Evolutionary conservation across 1,140 invertebrate genomes (phyloP).

Genomic region (Drosophila obscura): DNA sequence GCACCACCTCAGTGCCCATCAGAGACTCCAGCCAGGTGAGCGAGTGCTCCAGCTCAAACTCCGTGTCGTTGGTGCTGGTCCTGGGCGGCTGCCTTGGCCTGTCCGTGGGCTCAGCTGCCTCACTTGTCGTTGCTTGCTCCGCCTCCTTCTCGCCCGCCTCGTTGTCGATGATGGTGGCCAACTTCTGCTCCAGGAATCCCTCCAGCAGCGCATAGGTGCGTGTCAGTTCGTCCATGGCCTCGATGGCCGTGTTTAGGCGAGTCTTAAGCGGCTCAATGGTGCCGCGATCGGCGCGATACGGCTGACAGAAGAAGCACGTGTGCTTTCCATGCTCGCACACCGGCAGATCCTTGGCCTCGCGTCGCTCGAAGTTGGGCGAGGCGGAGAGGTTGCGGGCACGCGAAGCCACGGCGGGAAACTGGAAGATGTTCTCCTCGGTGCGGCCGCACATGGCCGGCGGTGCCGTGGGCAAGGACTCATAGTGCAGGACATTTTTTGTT

Average conservation of each 20-base stretch:
- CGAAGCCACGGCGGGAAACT: constrained; percentile 66
- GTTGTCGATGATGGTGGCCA: constrained; percentile 62
- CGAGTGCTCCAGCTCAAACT: constrained; percentile 86
- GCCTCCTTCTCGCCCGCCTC: constrained; percentile 40
- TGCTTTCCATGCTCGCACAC: constrained; percentile 63
- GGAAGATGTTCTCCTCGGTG: constrained; percentile 66
- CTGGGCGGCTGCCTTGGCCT: constrained; percentile 3
- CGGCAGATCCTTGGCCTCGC: constrained; percentile 58
- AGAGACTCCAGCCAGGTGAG: constrained; percentile 85
- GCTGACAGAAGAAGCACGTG: constrained; percentile 60
- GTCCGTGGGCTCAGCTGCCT: constrained; percentile 32
- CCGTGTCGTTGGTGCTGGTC: constrained; percentile 80
- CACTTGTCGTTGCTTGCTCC: constrained; percentile 7
- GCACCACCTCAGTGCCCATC: constrained; percentile 64
- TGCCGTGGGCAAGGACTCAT: constrained; percentile 76
- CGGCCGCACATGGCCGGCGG: constrained; percentile 72
- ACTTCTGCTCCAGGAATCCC: constrained; percentile 62
- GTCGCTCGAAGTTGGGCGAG: constrained; percentile 51
- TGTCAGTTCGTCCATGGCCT: constrained; percentile 68
- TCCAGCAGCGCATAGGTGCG: constrained; percentile 62
- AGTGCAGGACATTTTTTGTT: constrained; percentile 52
- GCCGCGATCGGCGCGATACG: constrained; percentile 59
- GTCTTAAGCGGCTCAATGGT: constrained; percentile 71
- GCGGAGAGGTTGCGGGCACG: constrained; percentile 64
- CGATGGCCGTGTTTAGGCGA: constrained; percentile 66